Evolutionary conservation across 1,140 invertebrate species (phyloP).

Genomic region (Trinorchestia longiramus): DNA sequence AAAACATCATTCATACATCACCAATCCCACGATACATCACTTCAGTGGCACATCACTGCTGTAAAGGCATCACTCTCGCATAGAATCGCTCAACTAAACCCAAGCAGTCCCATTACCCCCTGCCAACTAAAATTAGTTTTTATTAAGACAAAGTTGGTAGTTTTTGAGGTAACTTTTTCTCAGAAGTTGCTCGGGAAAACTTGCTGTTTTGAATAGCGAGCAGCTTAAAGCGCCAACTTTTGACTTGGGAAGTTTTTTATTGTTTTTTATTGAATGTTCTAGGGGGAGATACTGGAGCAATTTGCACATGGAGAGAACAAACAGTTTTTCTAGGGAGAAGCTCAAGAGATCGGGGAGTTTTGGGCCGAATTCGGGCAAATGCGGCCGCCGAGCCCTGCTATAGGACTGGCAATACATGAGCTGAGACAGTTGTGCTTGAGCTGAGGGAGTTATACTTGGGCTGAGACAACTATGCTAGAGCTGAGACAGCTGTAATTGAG

Average conservation of each 20-base stretch:
- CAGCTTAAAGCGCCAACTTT: constrained; percentile 55
- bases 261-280: constrained; percentile 53
- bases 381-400: neutral
- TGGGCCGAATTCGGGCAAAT: neutral
- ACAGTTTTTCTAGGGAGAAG: neutral
- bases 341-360: neutral
- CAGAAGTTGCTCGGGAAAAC: neutral
- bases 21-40: neutral
- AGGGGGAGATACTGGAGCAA: constrained; percentile 46
- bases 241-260: constrained; percentile 41
- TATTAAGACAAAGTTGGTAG: constrained; percentile 51
- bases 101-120: constrained; percentile 46
- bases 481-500: too few relatives aligned
- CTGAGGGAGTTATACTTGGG: too few relatives aligned
- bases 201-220: constrained; percentile 54
- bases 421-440: neutral
- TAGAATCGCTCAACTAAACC: neutral
- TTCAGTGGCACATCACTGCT: neutral
- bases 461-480: too few relatives aligned
- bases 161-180: neutral
- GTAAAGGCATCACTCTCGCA: neutral
- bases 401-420: neutral
- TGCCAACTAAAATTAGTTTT: constrained; percentile 46
- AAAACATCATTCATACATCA: neutral
- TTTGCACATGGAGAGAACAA: constrained; percentile 39